phyloP scores from a whole-genome alignment of 2,797 vertebrate species.

The Megaceryle alcyon region DNA sequence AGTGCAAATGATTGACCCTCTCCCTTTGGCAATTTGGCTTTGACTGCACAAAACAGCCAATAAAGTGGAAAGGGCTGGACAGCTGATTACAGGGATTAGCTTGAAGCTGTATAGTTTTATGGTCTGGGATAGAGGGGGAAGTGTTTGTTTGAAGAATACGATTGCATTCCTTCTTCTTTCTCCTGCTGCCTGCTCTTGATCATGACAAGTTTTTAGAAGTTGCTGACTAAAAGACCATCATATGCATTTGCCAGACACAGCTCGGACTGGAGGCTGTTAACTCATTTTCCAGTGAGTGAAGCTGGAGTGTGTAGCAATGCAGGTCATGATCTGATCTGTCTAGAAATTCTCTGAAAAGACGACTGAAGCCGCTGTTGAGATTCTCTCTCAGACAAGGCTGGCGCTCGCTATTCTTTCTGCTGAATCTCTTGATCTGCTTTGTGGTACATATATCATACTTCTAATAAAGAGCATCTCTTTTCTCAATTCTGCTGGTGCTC shows the following conservation, averaged over 20 bases:
- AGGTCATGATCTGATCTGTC: background rate
- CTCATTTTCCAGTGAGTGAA: background rate
- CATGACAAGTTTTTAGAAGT: background rate
- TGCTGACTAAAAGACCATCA: background rate
- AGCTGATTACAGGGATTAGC: background rate
- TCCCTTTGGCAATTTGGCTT: slow-evolving; percentile 46
- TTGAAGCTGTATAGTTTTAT: background rate
- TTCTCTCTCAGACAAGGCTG: background rate
- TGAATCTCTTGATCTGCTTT: background rate
- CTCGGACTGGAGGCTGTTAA: background rate
- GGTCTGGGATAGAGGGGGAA: background rate
- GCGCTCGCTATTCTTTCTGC: background rate
- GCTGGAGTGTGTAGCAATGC: background rate
- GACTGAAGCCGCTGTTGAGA: background rate
- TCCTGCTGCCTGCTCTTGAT: background rate
- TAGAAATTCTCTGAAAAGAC: background rate
- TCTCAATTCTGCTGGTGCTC: background rate
- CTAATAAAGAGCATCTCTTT: background rate
- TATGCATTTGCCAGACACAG: background rate
- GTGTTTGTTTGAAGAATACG: background rate
- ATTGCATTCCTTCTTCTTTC: background rate
- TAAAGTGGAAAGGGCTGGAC: slow-evolving; percentile 41
- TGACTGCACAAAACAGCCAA: slow-evolving; percentile 42
- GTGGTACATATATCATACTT: background rate
- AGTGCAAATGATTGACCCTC: slow-evolving; percentile 21